phyloP scores from a whole-genome alignment of 2,888 invertebrate species.

The Eristalis intricaria region DNA sequence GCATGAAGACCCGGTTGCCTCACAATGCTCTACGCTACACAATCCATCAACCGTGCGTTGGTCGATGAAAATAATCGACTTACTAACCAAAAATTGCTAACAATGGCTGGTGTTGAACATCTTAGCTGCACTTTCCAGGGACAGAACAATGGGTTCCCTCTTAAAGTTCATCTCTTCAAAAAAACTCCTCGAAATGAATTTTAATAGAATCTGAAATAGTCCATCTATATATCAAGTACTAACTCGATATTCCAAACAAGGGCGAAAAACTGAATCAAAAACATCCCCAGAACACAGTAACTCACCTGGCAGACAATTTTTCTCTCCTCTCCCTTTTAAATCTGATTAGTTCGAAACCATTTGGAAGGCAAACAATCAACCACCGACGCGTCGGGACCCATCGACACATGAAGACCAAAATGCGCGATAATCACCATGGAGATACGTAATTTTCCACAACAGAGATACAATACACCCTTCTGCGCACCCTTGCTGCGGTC shows the following conservation, averaged over 20 bases:
- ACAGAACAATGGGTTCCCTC: too few relatives aligned
- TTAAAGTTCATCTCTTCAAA: too few relatives aligned
- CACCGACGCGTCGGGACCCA: constrained; percentile 5
- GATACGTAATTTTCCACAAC: constrained; percentile 47
- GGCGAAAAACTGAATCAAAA: neutral
- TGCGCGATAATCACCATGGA: constrained; percentile 40
- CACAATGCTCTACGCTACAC: too few relatives aligned
- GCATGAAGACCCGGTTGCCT: too few relatives aligned
- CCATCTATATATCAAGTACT: too few relatives aligned
- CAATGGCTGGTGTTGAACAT: too few relatives aligned
- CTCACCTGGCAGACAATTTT: neutral
- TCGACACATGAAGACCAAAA: constrained; percentile 32
- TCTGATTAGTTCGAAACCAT: neutral
- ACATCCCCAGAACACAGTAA: neutral
- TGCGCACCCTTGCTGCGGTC: constrained; percentile 13
- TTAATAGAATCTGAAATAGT: too few relatives aligned
- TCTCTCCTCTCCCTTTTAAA: neutral
- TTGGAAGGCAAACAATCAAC: constrained; percentile 24
- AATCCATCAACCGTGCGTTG: too few relatives aligned
- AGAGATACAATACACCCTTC: constrained; percentile 16
- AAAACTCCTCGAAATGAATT: too few relatives aligned
- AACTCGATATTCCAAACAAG: neutral
- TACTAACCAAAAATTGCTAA: too few relatives aligned
- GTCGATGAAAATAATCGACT: too few relatives aligned
- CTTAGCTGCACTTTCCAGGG: too few relatives aligned